A percentile compares a stretch with the other conserved stretches of the same genome.
Evolutionary conservation across 2,888 invertebrate genomes (phyloP).

Genomic region (Reticulitermes lucifugus): DNA sequence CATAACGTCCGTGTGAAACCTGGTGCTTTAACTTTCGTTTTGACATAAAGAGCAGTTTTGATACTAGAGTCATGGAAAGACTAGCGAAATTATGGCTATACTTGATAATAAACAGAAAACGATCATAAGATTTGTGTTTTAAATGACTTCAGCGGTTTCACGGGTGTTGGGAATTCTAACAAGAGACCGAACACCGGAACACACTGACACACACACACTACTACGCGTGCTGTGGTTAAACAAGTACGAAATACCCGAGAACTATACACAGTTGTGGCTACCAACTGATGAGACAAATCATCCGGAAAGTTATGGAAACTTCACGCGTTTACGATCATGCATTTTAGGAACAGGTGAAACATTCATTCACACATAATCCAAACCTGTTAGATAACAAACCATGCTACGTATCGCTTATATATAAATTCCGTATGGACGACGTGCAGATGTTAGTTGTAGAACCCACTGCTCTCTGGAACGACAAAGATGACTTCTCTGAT

Average conservation of each 20-base stretch:
- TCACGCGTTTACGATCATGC: slow-evolving; percentile 15
- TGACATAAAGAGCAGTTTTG: neutral
- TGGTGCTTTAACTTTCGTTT: neutral
- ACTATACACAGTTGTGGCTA: neutral
- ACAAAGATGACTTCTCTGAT: neutral
- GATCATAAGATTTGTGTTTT: neutral
- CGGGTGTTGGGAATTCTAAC: neutral
- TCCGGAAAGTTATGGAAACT: slow-evolving; percentile 22
- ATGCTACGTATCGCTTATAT: neutral
- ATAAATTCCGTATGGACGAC: neutral
- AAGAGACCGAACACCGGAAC: neutral
- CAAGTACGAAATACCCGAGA: neutral
- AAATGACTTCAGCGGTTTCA: neutral
- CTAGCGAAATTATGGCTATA: neutral
- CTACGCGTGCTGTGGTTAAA: neutral
- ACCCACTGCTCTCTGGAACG: neutral
- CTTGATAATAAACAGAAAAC: neutral
- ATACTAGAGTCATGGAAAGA: neutral
- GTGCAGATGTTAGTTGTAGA: neutral
- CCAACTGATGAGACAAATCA: slow-evolving; percentile 31
- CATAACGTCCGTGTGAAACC: neutral
- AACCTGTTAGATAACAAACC: neutral
- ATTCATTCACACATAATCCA: neutral
- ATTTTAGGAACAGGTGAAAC: neutral
- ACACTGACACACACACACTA: neutral